Base-by-base conservation (phyloP, 2,888 invertebrate species). In the Drosophila tanythrix region DNA sequence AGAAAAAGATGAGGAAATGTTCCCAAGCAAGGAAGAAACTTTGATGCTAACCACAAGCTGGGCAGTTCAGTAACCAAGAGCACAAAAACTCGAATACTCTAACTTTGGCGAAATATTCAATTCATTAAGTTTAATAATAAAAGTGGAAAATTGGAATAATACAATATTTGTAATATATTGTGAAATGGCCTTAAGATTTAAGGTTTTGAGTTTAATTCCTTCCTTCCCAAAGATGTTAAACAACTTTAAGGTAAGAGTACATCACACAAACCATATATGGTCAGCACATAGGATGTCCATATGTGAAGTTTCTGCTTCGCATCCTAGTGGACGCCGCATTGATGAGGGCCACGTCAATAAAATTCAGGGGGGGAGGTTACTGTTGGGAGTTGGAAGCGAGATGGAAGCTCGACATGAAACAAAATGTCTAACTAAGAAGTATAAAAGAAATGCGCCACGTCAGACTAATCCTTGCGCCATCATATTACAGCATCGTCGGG, bases 401-500 rank as follows among this genome's bases (percentile, higher is more conserved):
- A 58, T 57, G 58, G 71, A 63, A 70, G 79, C 68, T 71, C 71
- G 75, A 86, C 81, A 82, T 88, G 81, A 89, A 85, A 82, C 85
- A 84, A 85, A 85, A 77, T 89, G 79, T 87, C 85, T 73, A 87
- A 87, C 76, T 76, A 82, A 89, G 71, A 83, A 83, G 81, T 77
- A 74, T 62, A 74, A 81, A 85, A 84, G 84, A 80, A 85, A 84
- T 82, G 87, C 84, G 81, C 83, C 89, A 83, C 85, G 84, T 87
- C 85, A 90, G 82, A 92, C 88, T 92, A 92, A 92, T 91, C 92
- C 91, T 88, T 90, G 91, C 79, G 87, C 90, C 90, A 82, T 89
- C 86, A 90, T 89, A 84, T 87, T 82, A 88, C 85, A 80, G 79
- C 90, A 78, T 67, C 69, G 76, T 72, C 70, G 70, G 63, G 65